Conservation (phyloP, 2,888 invertebrate genomes). For the Eurytoma adleriae region DNA sequence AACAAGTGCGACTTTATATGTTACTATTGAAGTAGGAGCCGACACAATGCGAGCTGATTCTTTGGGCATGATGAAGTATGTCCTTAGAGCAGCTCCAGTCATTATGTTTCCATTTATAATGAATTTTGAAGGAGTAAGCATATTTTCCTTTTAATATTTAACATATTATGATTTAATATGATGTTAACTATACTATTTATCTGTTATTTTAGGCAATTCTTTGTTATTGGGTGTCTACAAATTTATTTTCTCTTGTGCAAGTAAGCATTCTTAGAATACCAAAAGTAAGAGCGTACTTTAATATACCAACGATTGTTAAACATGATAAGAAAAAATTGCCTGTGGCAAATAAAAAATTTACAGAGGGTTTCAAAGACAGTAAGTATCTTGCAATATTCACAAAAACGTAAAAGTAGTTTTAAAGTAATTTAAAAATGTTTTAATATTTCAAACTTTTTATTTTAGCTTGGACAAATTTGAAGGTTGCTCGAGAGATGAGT, state of each 20-base stretch:
- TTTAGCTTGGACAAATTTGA: conserved; percentile 89
- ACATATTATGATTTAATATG: not conserved
- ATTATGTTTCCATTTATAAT: conserved; percentile 90
- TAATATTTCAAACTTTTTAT: conserved; percentile 36
- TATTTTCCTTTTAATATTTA: not conserved
- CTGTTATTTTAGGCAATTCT: conserved; percentile 82
- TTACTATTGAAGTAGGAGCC: conserved; percentile 90
- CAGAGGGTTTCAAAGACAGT: conserved; percentile 88
- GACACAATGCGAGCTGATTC: conserved; percentile 81
- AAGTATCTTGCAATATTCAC: conserved; percentile 69
- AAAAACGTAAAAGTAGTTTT: not conserved
- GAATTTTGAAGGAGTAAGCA: conserved; percentile 87
- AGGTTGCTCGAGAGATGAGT: conserved; percentile 86
- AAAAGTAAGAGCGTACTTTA: conserved; percentile 84
- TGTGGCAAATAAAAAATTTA: conserved; percentile 81
- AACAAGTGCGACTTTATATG: conserved; percentile 88
- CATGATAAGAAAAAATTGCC: conserved; percentile 77
- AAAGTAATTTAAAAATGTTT: conserved; percentile 18
- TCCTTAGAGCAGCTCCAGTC: conserved; percentile 86
- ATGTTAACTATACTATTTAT: not conserved
- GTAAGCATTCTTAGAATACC: conserved; percentile 87
- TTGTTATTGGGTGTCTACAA: conserved; percentile 93
- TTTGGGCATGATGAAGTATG: conserved; percentile 84
- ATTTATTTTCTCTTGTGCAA: conserved; percentile 90
- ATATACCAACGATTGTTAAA: conserved; percentile 81